phyloP scores from a whole-genome alignment of 2,113 vertebrate species.

The Chaenocephalus aceratus region DNA sequence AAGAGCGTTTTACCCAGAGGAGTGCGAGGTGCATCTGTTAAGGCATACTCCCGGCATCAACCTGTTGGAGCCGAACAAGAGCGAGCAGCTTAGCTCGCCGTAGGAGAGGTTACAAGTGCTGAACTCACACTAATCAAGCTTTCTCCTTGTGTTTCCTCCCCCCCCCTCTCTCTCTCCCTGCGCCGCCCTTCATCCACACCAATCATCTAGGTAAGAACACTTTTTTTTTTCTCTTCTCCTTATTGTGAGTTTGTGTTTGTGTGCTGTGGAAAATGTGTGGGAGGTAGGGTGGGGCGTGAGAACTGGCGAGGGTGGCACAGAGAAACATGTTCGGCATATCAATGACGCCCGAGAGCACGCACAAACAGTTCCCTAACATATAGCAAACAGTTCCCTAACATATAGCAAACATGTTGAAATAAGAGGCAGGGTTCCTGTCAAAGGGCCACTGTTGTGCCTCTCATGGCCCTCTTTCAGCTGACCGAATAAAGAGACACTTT shows the following conservation, averaged over 20 bases:
- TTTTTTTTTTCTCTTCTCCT: not conserved
- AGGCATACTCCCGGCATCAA: constrained; percentile 53
- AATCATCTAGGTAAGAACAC: constrained; percentile 80
- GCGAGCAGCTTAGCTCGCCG: constrained; percentile 57
- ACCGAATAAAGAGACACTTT: constrained; percentile 64
- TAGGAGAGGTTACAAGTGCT: constrained; percentile 61
- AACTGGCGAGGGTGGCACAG: constrained; percentile 63
- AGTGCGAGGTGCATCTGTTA: constrained; percentile 58
- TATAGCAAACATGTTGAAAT: constrained; percentile 40
- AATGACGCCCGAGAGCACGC: constrained; percentile 44
- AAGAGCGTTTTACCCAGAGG: constrained; percentile 34
- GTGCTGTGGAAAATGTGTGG: constrained; percentile 33
- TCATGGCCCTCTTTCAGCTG: constrained; percentile 59
- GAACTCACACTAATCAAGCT: constrained; percentile 72
- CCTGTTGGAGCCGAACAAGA: constrained; percentile 66
- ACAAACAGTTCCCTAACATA: constrained; percentile 40
- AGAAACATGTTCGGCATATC: constrained; percentile 66
- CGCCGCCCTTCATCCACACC: constrained; percentile 25
- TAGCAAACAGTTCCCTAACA: constrained; percentile 29
- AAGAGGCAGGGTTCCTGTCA: constrained; percentile 49
- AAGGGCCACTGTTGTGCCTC: constrained; percentile 51
- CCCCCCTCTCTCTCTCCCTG: constrained; percentile 13
- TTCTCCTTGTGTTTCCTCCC: constrained; percentile 58
- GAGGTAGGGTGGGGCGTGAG: constrained; percentile 76
- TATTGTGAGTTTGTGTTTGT: constrained; percentile 18